Base-by-base conservation (phyloP, 2,797 vertebrate species). In the Scomberomorus guttatus region DNA sequence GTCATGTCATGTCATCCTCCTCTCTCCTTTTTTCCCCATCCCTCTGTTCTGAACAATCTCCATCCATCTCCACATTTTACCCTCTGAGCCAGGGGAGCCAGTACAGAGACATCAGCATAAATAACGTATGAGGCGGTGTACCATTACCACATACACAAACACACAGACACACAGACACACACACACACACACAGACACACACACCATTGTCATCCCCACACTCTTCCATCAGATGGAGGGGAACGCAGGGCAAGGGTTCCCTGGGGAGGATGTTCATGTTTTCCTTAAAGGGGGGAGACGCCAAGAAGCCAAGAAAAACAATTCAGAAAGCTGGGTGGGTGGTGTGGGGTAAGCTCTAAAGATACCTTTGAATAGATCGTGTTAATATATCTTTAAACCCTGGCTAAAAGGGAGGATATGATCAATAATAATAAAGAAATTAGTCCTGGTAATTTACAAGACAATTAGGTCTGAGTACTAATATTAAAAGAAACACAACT, bases 101-200 rank as follows among this genome's bases (percentile, higher is more conserved):
- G 72, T 62, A 75, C 61, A 80, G 64, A 84, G 74, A 83, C 85
- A 77, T 75, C 77, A 82, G 73, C 72, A 88, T 92, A 71, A 91
- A 91, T 90, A 93, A 90, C 72, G 79, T 73, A 90, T 91, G 90
- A 90, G 81, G 75, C 75, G 70, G 86, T 90, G 84, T 79, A 79
- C 77, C 79, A 79, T 85, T 90, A 86, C 83, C 48, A 72, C 75
- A 70, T 13, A 42, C 66, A 61, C 51, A 48, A 56, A 60, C 73
- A 55, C 73, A 64, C 48, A 82, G 70, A 70, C 64, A 51, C 64
- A 65, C 74, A 72, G 51, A 27, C 72, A 67, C 72, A 58, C 72
- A 48, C 37, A 83, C 70, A 75, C 66, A 60, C 54, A 59, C 7
- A 24, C 78, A 72, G 68, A 48, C 37, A 83, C 70, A 75, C 66